phyloP scores from a whole-genome alignment of 2,888 invertebrate species.

The Drosophila nigricruria region DNA sequence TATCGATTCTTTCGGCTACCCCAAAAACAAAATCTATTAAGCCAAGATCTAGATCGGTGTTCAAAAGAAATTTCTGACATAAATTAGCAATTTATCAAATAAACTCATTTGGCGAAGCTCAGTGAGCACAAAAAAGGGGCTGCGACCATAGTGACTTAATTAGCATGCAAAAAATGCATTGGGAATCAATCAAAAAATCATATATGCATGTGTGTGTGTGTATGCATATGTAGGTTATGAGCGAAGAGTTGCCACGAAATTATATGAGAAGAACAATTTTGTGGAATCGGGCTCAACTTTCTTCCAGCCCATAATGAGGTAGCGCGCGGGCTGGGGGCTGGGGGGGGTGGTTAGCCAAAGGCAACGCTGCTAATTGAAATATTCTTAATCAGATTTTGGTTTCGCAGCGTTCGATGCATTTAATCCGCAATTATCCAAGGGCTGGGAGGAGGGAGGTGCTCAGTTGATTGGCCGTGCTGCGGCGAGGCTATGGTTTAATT shows the following conservation, averaged over 20 bases:
- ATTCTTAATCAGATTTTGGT: conserved; percentile 78
- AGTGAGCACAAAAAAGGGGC: background rate
- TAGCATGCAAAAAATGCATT: conserved; percentile 70
- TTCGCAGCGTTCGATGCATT: conserved; percentile 62
- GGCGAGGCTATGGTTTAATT: conserved; percentile 67
- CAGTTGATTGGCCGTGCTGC: conserved; percentile 41
- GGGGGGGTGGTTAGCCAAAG: conserved; percentile 22
- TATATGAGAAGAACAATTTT: conserved; percentile 35
- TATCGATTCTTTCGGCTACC: conserved; percentile 1
- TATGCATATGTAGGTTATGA: background rate
- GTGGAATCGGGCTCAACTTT: conserved; percentile 59
- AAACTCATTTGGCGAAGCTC: conserved; percentile 17
- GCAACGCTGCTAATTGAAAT: conserved; percentile 74
- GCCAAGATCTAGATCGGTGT: conserved; percentile 3
- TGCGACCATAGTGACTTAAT: conserved; percentile 69
- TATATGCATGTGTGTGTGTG: no score
- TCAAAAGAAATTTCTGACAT: conserved; percentile 16
- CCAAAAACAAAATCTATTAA: conserved; percentile 6
- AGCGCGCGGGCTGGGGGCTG: background rate
- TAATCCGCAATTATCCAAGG: conserved; percentile 71
- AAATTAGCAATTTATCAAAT: conserved; percentile 49
- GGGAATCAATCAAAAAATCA: conserved; percentile 67
- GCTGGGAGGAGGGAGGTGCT: conserved; percentile 6
- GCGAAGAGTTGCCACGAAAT: conserved; percentile 8
- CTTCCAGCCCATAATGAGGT: conserved; percentile 50